These are phyloP conservation scores for Microdon myrmicae DNA, from an alignment of 2,888 invertebrate species.

Conservation along the genomic window DNA sequence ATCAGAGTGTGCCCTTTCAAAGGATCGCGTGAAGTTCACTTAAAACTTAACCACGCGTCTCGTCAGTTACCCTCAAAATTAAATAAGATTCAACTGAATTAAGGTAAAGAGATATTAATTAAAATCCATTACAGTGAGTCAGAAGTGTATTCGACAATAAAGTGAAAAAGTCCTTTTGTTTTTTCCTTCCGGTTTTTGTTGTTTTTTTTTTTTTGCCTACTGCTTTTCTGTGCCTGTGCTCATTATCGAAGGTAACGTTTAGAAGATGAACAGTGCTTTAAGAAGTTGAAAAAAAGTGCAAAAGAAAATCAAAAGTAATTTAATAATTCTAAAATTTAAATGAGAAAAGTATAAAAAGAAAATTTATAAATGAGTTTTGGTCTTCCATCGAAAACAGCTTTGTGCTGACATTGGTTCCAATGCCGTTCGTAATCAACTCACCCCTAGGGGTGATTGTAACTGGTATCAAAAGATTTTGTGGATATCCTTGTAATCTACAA, in stretches of 20 bases:
- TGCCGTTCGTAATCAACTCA: slow-evolving; percentile 28
- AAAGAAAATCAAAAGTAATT: no score
- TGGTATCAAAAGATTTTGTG: slow-evolving; percentile 47
- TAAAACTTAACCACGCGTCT: slow-evolving; percentile 5
- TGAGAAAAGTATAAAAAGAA: slow-evolving; percentile 1
- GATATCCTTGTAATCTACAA: slow-evolving; percentile 18
- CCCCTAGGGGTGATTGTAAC: slow-evolving; percentile 49
- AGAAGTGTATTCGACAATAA: slow-evolving; percentile 25
- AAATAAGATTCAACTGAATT: slow-evolving; percentile 10
- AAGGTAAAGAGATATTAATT: slow-evolving; percentile 26
- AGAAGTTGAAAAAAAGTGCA: no score
- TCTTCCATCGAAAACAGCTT: slow-evolving; percentile 7
- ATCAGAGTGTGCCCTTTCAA: background rate
- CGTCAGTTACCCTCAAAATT: background rate
- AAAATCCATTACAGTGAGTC: slow-evolving; percentile 30
- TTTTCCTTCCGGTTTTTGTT: background rate
- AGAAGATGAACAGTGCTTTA: no score
- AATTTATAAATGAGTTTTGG: background rate
- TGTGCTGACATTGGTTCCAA: slow-evolving; percentile 15
- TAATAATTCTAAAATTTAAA: background rate
- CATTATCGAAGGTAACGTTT: no score
- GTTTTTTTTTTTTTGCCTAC: no score
- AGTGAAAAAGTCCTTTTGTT: slow-evolving; percentile 27
- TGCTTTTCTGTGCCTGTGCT: no score
- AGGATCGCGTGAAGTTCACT: background rate